Evolutionary conservation across 2,888 invertebrate species (phyloP).

Genomic region (Hypsopygia costalis): DNA sequence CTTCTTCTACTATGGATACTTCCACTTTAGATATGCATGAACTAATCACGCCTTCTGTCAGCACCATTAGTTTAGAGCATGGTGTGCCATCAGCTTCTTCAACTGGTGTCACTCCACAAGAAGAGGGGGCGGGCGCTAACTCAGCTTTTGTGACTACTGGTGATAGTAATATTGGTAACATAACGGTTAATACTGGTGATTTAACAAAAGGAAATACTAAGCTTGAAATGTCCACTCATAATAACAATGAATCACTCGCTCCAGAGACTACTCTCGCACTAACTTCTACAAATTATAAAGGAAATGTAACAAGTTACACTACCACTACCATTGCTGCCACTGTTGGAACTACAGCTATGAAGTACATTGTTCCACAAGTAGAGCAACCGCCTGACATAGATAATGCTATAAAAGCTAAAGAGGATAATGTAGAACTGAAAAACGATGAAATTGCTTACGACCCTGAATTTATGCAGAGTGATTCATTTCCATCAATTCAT

Average conservation of each 20-base stretch:
- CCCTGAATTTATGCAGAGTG: constrained; percentile 65
- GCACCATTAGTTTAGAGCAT: constrained; percentile 72
- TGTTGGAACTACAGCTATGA: constrained; percentile 13
- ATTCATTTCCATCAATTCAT: constrained; percentile 60
- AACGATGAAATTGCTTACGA: constrained; percentile 51
- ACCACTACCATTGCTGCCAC: constrained; percentile 11
- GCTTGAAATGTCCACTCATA: constrained; percentile 19
- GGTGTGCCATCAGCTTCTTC: constrained; percentile 51
- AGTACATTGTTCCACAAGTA: constrained; percentile 17
- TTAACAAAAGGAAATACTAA: constrained; percentile 44
- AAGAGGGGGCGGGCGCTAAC: constrained; percentile 37
- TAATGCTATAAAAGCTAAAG: constrained; percentile 17
- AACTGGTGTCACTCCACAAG: constrained; percentile 30
- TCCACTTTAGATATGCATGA: constrained; percentile 77
- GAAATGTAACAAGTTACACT: constrained; percentile 15
- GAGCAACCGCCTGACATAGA: constrained; percentile 36
- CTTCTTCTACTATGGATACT: constrained; percentile 61
- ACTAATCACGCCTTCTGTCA: constrained; percentile 59
- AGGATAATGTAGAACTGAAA: constrained; percentile 6
- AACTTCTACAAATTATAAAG: constrained; percentile 17
- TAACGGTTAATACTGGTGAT: constrained; percentile 48
- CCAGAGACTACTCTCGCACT: constrained; percentile 14
- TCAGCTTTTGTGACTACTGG: constrained; percentile 51
- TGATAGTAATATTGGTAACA: constrained; percentile 28
- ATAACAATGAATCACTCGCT: constrained; percentile 15